Conservation (phyloP, 1,140 invertebrate species). For the Magallana ariakensis region DNA sequence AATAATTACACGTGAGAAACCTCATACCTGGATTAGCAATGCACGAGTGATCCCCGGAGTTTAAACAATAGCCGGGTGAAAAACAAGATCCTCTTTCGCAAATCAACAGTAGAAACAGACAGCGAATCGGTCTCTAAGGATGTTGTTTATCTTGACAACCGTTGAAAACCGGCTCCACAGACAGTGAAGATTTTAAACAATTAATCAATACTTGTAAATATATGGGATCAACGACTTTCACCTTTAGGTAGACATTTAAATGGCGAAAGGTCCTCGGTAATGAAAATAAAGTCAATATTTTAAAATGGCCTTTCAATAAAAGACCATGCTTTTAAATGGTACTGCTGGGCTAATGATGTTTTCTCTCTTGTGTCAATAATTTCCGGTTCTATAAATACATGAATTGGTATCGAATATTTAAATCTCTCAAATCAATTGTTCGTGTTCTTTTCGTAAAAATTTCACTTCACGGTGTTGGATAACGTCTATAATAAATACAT, state of each 20-base stretch:
- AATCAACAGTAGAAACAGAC: conserved; percentile 8
- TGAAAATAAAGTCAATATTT: too few relatives aligned
- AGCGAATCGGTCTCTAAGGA: conserved; percentile 43
- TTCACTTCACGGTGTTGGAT: too few relatives aligned
- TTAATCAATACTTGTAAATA: not conserved
- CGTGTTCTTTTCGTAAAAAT: too few relatives aligned
- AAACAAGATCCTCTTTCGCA: conserved; percentile 31
- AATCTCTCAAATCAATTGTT: too few relatives aligned
- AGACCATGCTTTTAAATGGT: too few relatives aligned
- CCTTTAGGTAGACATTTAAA: not conserved
- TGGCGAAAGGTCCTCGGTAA: not conserved
- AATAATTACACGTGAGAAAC: too few relatives aligned
- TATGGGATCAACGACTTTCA: not conserved
- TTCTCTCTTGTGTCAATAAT: too few relatives aligned
- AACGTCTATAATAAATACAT: too few relatives aligned
- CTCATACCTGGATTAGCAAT: conserved; percentile 11
- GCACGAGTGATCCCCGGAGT: not conserved
- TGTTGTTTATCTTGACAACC: conserved; percentile 48
- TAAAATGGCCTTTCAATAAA: too few relatives aligned
- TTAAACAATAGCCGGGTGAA: conserved; percentile 42
- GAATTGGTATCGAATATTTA: too few relatives aligned
- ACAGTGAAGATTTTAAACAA: conserved; percentile 19
- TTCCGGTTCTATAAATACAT: too few relatives aligned
- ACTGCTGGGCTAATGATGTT: too few relatives aligned
- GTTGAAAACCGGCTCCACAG: not conserved